Evolutionary conservation across 1,140 invertebrate genomes (phyloP), one percentile per base, ranked within the genome.

Genomic region (Philotrypesis tridentata): DNA sequence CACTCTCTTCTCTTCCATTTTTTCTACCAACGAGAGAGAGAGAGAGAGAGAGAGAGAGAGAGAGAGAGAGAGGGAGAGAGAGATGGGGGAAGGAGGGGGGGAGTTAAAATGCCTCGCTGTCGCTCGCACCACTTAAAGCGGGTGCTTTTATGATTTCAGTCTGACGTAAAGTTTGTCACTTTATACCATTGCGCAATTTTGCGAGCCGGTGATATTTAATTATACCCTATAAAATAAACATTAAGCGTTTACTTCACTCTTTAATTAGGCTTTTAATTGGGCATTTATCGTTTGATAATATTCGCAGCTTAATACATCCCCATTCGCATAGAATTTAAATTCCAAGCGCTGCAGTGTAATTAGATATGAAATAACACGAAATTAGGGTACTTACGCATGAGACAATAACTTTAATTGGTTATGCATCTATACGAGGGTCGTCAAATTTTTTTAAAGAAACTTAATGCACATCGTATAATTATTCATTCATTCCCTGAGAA

Each of bases 111-210:
- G 60, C 71, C 70, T 33, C 55, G 71, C 37, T 21, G 27, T 67
- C 61, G 5, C 76, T 72, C 37, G 29, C 43, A 23, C 61, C 67
- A 79, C 65, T 79, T 61, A 40, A 72, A 73, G 70, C 79, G 21
- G 33, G 25, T 37, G 71, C 79, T 81, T 79, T 80, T 81, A 81
- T 75, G n/a, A 75, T 81, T 81, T 81, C 73, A 81, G 55, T 68
- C 72, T 68, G 71, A 70, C 79, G 29, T 75, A 81, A 74, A 75
- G 79, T 70, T 81, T 37, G 79, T 68, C 72, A 75, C 43, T 81
- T 81, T 81, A 81, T 72, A 68, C 5, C 37, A 61, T 74, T 40
- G 37, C 37, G 40, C 29, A 43, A 61, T 71, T 23, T 61, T 61
- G 70, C 40, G 25, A 65, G 37, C 63, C 23, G 6, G 63, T 8